Evolutionary conservation across 2,113 vertebrate species (phyloP), one percentile per base, ranked within the genome.

Genomic region (Chinchilla lanigera): DNA sequence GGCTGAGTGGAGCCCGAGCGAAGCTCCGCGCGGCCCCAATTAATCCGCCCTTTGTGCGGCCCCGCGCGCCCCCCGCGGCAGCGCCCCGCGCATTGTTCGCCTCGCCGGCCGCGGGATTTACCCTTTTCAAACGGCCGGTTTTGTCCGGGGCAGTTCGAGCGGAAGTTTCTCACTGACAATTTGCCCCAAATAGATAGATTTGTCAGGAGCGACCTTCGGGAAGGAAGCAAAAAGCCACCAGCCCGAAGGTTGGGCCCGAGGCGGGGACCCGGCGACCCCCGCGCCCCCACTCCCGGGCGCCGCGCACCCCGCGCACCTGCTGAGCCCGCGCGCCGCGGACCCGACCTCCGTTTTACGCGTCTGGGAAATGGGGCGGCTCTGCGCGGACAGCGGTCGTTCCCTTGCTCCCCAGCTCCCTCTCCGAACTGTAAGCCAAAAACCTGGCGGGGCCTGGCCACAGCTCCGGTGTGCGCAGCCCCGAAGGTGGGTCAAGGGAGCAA

Each of bases 101-200:
- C 99, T 98, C 99, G 99, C 99, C 99, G 99, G 99, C 99, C 99
- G 98, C 99, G 99, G 99, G 99, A 99, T 99, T 99, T 99, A 99
- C 99, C 99, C 99, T 99, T 99, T 99, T 99, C 99, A 99, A 99
- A 99, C 99, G 99, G 99, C 99, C 99, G 98, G 99, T 99, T 99
- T 99, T 99, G 99, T 99, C 99, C 99, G 96, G 98, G 99, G 99
- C 99, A 99, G 99, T 99, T 99, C 99, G 99, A 99, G 99, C 99
- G 99, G 99, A 99, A 99, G 99, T 99, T 99, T 99, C 99, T 99
- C 99, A 99, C 99, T 99, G 99, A 99, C 99, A 99, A 99, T 99
- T 99, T 99, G 99, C 99, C 99, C 99, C 99, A 99, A 99, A 99
- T 99, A 99, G 99, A 99, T 99, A 99, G 99, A 99, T 99, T 99